These are phyloP conservation scores for Drosophila paramelanica DNA, from an alignment of 2,888 invertebrate genomes.

Conservation along the genomic window DNA sequence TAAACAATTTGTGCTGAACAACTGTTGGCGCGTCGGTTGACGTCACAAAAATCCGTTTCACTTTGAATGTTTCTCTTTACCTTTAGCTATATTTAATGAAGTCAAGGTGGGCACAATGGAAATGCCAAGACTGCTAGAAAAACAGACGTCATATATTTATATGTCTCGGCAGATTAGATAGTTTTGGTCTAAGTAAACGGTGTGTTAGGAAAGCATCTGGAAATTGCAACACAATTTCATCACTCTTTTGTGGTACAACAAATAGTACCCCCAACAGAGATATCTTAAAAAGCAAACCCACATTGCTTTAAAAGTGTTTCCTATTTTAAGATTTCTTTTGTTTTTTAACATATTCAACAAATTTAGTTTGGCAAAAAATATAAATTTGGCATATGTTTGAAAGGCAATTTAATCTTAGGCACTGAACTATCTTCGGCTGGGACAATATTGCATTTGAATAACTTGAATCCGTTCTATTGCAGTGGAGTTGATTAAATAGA, in stretches of 20 bases:
- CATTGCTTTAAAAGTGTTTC: no score
- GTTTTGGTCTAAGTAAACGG: neutral
- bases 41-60: slow-evolving; percentile 54
- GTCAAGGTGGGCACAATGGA: slow-evolving; percentile 28
- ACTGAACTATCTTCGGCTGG: no score
- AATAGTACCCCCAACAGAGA: slow-evolving; percentile 2
- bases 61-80: slow-evolving; percentile 12
- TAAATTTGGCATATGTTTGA: no score
- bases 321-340: no score
- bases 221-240: slow-evolving; percentile 22
- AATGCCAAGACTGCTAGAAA: slow-evolving; percentile 14
- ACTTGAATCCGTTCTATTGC: no score
- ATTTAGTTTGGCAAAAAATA: no score
- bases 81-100: slow-evolving; percentile 19
- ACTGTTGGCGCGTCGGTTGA: slow-evolving; percentile 44
- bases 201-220: slow-evolving; percentile 2
- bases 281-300: no score
- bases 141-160: slow-evolving; percentile 22
- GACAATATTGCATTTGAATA: no score
- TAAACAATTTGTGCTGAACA: slow-evolving; percentile 57
- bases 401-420: no score
- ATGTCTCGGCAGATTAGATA: slow-evolving; percentile 27
- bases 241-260: neutral
- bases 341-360: no score
- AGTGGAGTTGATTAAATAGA: no score